phyloP scores from a whole-genome alignment of 2,113 vertebrate species.

The Ammodytes marinus region DNA sequence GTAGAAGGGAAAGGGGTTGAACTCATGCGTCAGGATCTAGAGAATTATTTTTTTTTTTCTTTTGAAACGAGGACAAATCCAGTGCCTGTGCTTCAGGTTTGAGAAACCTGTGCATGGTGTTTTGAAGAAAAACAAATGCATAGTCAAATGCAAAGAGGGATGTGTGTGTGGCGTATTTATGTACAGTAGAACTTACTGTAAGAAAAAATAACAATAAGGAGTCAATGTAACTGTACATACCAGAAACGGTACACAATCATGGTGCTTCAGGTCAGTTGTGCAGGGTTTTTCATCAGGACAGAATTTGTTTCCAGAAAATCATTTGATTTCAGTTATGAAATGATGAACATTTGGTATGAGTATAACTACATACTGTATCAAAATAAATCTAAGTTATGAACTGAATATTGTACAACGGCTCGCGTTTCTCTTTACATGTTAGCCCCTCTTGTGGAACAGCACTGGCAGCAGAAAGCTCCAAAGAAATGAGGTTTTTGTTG shows the following conservation, averaged over 20 bases:
- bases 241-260: conserved; percentile 52
- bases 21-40: background rate
- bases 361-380: conserved; percentile 54
- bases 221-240: conserved; percentile 58
- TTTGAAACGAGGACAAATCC: conserved; percentile 39
- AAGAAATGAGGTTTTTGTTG: conserved; percentile 29
- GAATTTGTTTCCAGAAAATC: conserved; percentile 51
- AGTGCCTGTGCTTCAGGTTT: conserved; percentile 66
- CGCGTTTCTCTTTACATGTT: background rate
- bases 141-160: conserved; percentile 43
- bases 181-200: conserved; percentile 66
- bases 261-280: conserved; percentile 72
- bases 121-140: conserved; percentile 28
- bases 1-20: conserved; percentile 2
- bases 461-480: conserved; percentile 12
- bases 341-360: conserved; percentile 52
- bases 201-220: conserved; percentile 31
- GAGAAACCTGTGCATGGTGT: conserved; percentile 40
- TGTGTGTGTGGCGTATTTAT: conserved; percentile 48
- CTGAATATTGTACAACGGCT: background rate
- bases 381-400: conserved; percentile 77
- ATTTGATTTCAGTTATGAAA: conserved; percentile 52
- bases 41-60: conserved; percentile 13
- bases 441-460: background rate
- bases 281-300: conserved; percentile 61